Base-by-base conservation (phyloP, 2,113 vertebrate genomes). In the Larimichthys polyactis region DNA sequence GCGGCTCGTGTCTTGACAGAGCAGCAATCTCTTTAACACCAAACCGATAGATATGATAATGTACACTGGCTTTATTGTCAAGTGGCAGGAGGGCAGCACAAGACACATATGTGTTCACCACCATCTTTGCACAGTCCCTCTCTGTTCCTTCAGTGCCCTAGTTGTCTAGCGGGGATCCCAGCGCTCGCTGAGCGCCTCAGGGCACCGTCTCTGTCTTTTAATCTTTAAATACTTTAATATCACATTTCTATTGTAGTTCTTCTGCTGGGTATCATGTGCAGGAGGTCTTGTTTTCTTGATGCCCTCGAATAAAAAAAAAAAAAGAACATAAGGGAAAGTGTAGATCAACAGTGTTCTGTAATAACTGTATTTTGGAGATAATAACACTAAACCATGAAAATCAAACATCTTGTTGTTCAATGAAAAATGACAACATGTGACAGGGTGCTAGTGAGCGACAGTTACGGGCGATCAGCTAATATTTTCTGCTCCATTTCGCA, bases 31-130 rank as follows among this genome's bases (percentile, higher is more conserved):
- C 90, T 92, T 92, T 92, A 93, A 91, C 91, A 75, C 87, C 83
- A 43, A 58, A 72, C 83, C 73, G 83, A 92, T 91, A 92, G 91
- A 91, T 95, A 93, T 94, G 93, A 95, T 94, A 94, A 95, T 94
- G 92, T 84, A 78, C 78, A 63, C 87, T 11, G 77, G 80, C 89
- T 91, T 93, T 93, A 93, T 94, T 95, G 93, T 93, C 77, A 22
- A 84, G 89, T 90, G 90, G 91, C 92, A 91, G 86, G 88, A 89
- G 88, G 87, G 82, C 85, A 69, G 63, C 84, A 81, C 73, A 29
- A 60, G 63, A 58, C 74, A 71, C 77, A 68, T 66, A 63, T 78
- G 64, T 81, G 64, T 69, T 82, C 71, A 6, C 40, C 60, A 5
- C 52, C 59, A 22, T 75, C 63, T 75, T 59, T 73, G 36, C 67